These are phyloP conservation scores for Aselliscus stoliczkanus DNA, from an alignment of 2,797 vertebrate genomes.

Conservation along the genomic window DNA sequence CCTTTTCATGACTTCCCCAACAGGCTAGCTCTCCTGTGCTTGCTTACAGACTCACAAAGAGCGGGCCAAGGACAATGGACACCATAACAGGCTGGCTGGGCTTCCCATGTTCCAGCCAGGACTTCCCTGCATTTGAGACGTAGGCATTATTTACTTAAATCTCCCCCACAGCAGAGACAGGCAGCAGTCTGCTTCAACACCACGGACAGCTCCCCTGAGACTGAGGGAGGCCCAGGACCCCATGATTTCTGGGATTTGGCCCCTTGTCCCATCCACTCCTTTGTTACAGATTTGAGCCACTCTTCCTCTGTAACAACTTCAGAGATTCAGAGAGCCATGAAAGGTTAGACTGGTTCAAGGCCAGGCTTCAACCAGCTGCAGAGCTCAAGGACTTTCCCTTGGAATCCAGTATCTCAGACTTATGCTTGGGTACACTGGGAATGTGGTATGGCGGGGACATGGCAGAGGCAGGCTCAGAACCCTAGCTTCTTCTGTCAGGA, in stretches of 20 bases:
- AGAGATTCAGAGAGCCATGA: neutral
- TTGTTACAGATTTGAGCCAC: neutral
- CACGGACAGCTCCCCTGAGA: neutral
- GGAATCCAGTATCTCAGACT: neutral
- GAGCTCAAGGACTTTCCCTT: neutral
- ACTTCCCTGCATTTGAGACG: neutral
- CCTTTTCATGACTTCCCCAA: neutral
- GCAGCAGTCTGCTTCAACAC: neutral
- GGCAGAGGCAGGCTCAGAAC: neutral
- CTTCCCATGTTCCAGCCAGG: neutral
- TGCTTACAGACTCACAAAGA: neutral
- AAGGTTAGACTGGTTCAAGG: neutral
- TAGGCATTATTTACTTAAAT: neutral
- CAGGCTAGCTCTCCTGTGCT: neutral
- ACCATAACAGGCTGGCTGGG: neutral
- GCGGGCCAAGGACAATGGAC: neutral
- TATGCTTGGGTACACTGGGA: fast-evolving
- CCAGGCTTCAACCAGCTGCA: neutral
- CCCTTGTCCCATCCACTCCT: neutral
- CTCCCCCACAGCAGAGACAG: neutral
- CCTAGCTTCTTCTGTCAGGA: neutral
- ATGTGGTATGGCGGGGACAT: fast-evolving
- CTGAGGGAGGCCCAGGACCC: neutral
- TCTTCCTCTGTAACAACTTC: neutral
- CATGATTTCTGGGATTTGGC: neutral